Percentiles rank a stretch among this genome's conserved stretches.
These are phyloP conservation scores for Laterallus jamaicensis DNA, from an alignment of 2,113 vertebrate species.

Conservation along the genomic window DNA sequence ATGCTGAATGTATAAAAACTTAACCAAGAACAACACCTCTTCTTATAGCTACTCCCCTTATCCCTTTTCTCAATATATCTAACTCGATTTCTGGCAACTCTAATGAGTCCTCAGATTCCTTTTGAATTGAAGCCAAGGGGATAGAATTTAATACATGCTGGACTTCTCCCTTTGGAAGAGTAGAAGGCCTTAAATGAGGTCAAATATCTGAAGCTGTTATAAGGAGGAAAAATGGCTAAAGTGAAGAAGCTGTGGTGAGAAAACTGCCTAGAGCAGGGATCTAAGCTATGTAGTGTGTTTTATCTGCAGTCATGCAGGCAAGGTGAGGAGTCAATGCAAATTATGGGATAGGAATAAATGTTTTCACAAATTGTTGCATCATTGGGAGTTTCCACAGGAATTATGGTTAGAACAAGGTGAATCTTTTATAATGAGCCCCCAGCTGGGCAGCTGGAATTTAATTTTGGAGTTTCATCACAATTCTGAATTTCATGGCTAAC, in stretches of 20 bases:
- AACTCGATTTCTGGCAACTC: background rate
- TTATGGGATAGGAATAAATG: background rate
- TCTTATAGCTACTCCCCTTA: background rate
- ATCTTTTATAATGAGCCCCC: background rate
- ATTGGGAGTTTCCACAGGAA: background rate
- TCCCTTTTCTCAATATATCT: background rate
- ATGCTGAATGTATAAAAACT: background rate
- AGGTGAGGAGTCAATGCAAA: background rate
- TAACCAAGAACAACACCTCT: background rate
- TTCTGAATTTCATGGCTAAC: background rate
- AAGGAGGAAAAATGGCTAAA: background rate
- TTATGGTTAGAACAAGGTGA: background rate
- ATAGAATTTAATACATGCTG: background rate
- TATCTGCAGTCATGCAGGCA: background rate
- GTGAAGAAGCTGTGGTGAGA: background rate
- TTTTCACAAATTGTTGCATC: background rate
- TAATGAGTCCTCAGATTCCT: background rate
- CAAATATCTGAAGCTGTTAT: background rate
- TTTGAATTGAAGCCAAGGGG: background rate
- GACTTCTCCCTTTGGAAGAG: background rate
- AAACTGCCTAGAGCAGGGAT: background rate
- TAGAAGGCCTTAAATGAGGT: background rate
- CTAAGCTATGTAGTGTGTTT: background rate
- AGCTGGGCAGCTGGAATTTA: background rate
- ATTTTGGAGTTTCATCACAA: background rate